Conservation (phyloP, 2,888 invertebrate species). For the Ectemnius lituratus region DNA sequence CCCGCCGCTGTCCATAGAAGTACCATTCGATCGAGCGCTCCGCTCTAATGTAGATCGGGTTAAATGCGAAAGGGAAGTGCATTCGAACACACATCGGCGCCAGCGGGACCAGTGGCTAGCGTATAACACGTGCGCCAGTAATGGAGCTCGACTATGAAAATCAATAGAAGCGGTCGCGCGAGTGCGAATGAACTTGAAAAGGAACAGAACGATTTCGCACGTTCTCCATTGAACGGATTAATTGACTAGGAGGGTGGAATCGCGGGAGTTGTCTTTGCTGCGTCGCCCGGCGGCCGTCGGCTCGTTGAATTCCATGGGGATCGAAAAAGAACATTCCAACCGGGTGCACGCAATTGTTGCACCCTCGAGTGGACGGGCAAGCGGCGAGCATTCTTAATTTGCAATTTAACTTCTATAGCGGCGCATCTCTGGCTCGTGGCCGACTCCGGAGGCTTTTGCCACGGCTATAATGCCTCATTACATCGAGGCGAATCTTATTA, state of each 20-base stretch:
- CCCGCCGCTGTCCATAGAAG: neutral
- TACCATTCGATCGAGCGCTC: constrained; percentile 14
- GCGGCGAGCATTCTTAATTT: constrained; percentile 38
- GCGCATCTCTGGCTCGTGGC: constrained; percentile 26
- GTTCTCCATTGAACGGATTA: constrained; percentile 53
- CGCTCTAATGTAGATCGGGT: constrained; percentile 28
- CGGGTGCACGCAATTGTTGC: constrained; percentile 23
- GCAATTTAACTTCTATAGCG: constrained; percentile 47
- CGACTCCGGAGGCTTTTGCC: neutral
- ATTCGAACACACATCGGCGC: constrained; percentile 16
- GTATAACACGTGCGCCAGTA: neutral
- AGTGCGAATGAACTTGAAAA: constrained; percentile 50
- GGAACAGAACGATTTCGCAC: constrained; percentile 39
- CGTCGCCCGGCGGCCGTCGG: neutral
- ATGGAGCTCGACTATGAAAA: constrained; percentile 12
- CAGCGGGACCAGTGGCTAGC: neutral
- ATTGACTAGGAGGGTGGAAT: constrained; percentile 42
- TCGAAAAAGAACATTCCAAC: constrained; percentile 28
- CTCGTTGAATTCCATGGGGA: constrained; percentile 38
- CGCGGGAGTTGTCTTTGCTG: constrained; percentile 16
- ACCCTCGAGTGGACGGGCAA: constrained; percentile 22
- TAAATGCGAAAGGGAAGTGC: constrained; percentile 11
- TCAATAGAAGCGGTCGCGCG: constrained; percentile 34
- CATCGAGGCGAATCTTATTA: neutral
- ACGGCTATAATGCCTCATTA: constrained; percentile 15